Evolutionary conservation across 2,113 vertebrate genomes (phyloP).

Genomic region (Heterocephalus glaber): DNA sequence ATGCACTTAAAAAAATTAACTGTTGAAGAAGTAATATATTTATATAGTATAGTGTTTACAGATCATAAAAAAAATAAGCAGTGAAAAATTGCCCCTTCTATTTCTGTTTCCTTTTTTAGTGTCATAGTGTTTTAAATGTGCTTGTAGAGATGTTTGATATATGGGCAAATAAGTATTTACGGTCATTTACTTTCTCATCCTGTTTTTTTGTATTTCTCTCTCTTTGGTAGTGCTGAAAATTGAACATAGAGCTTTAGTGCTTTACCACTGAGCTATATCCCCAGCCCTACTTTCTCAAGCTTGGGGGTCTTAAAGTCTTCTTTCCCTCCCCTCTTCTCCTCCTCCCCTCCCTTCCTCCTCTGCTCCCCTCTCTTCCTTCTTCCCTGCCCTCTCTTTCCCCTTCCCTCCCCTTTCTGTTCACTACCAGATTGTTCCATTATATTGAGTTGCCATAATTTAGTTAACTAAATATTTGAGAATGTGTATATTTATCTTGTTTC

Average conservation of each 20-base stretch:
- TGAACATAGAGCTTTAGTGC: neutral
- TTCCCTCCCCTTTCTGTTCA: too few species aligned
- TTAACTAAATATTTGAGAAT: neutral
- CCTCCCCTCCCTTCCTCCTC: too few species aligned
- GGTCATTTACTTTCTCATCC: neutral
- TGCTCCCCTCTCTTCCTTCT: too few species aligned
- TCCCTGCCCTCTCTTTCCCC: too few species aligned
- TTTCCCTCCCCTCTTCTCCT: too few species aligned
- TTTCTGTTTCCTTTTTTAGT: neutral
- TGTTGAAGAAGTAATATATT: neutral
- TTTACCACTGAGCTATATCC: neutral
- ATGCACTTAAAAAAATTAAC: neutral
- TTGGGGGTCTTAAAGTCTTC: neutral
- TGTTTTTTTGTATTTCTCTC: neutral
- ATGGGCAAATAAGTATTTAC: neutral
- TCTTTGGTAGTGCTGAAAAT: neutral
- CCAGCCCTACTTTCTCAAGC: neutral
- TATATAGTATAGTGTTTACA: neutral
- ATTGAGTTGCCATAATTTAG: neutral
- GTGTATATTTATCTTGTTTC: neutral
- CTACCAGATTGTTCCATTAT: neutral
- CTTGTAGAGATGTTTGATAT: neutral
- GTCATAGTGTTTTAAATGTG: neutral
- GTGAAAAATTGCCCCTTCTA: neutral
- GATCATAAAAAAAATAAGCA: neutral